These are phyloP conservation scores for Callorhinus ursinus DNA, from an alignment of 2,113 vertebrate genomes.

Conservation along the genomic window DNA sequence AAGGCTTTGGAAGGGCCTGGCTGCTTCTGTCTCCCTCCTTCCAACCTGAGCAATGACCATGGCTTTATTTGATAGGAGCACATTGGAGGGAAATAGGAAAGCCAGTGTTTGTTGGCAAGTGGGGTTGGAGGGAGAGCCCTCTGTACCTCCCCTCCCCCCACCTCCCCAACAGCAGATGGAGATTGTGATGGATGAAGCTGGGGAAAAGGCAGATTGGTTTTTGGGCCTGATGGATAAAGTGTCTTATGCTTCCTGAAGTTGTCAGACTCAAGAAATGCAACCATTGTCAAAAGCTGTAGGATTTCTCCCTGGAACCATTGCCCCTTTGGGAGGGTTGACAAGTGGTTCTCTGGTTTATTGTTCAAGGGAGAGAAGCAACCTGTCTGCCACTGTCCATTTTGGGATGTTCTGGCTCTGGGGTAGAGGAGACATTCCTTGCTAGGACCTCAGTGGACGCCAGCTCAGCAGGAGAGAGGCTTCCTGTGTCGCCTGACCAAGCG, in stretches of 20 bases:
- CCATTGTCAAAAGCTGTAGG: too few relatives aligned
- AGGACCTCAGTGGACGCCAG: neutral
- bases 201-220: conserved; percentile 73
- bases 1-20: neutral
- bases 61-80: too few relatives aligned
- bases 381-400: neutral
- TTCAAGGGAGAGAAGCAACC: neutral
- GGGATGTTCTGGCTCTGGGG: neutral
- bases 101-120: accelerated
- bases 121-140: accelerated
- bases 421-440: accelerated
- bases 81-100: too few relatives aligned
- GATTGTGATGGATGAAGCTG: conserved; percentile 60
- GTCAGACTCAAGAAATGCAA: conserved; percentile 58
- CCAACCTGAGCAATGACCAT: too few relatives aligned
- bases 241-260: conserved; percentile 75
- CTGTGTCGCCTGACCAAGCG: too few relatives aligned
- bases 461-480: neutral
- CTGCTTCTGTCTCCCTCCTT: neutral
- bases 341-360: neutral
- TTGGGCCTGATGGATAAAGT: conserved; percentile 76
- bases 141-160: accelerated
- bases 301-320: neutral
- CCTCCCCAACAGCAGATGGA: too few relatives aligned
- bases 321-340: neutral